phyloP scores from a whole-genome alignment of 2,888 invertebrate species.

The Lithosia quadra region DNA sequence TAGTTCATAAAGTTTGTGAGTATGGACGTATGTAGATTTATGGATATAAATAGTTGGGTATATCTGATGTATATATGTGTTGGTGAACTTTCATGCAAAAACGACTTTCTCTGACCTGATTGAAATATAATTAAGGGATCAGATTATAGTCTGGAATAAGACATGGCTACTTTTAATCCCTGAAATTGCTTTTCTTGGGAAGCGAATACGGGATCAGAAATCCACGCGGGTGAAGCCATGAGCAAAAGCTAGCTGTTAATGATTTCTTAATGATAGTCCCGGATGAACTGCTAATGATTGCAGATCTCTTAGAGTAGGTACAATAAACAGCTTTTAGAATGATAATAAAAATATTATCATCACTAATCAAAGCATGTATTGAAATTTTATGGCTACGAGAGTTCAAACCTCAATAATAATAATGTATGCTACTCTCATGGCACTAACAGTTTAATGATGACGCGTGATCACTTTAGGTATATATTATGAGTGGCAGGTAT shows the following conservation, averaged over 20 bases:
- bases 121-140: too few relatives aligned
- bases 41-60: too few relatives aligned
- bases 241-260: background rate
- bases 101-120: too few relatives aligned
- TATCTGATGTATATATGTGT: too few relatives aligned
- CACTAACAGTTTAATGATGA: background rate
- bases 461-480: background rate
- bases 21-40: too few relatives aligned
- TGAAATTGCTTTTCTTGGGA: too few relatives aligned
- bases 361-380: background rate
- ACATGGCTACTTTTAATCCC: too few relatives aligned
- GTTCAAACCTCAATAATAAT: background rate
- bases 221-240: too few relatives aligned
- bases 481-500: background rate
- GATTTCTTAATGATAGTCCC: background rate
- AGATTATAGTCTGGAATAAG: too few relatives aligned
- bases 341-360: background rate
- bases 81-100: too few relatives aligned
- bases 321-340: conserved; percentile 5
- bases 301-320: background rate
- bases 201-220: too few relatives aligned
- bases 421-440: background rate
- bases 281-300: background rate
- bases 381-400: background rate
- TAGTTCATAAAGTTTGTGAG: too few relatives aligned